Evolutionary conservation across 2,888 invertebrate genomes (phyloP).

Genomic region (Aproaerema taeniolella): DNA sequence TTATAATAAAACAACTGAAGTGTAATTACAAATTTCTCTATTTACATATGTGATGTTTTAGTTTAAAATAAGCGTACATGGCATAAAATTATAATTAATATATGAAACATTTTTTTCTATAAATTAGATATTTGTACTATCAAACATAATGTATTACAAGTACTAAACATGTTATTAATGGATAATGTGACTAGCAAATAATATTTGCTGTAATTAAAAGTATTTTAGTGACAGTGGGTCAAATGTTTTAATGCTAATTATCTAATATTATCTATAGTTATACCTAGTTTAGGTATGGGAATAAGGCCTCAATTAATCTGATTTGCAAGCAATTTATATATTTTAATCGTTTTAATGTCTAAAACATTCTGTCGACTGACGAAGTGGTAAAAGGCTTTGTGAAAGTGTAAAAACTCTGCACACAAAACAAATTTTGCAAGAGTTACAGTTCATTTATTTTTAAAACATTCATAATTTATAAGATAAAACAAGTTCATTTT

Average conservation of each 20-base stretch:
- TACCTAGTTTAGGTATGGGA: slow-evolving; percentile 59
- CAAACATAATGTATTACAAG: slow-evolving; percentile 65
- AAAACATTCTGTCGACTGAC: too few relatives aligned
- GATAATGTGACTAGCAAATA: slow-evolving; percentile 73
- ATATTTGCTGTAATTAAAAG: slow-evolving; percentile 61
- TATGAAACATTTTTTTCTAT: slow-evolving; percentile 72
- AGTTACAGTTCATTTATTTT: too few relatives aligned
- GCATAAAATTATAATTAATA: slow-evolving; percentile 75
- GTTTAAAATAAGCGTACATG: slow-evolving; percentile 78
- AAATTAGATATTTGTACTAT: slow-evolving; percentile 77
- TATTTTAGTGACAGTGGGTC: slow-evolving; percentile 70
- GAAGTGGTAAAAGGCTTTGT: too few relatives aligned
- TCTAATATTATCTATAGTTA: slow-evolving; percentile 46
- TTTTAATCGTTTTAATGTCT: too few relatives aligned
- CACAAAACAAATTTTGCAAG: too few relatives aligned
- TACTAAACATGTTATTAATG: slow-evolving; percentile 69
- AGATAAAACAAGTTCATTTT: not conserved
- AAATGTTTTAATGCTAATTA: slow-evolving; percentile 42
- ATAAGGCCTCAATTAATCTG: slow-evolving; percentile 37
- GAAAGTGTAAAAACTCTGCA: too few relatives aligned
- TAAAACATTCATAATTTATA: too few relatives aligned
- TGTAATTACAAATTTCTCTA: slow-evolving; percentile 71
- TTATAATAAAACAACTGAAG: slow-evolving; percentile 9
- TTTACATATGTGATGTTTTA: slow-evolving; percentile 75
- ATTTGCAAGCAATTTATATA: slow-evolving; percentile 49